Base-by-base conservation (phyloP, 2,113 vertebrate species). In the Onychorhynchus coronatus region DNA sequence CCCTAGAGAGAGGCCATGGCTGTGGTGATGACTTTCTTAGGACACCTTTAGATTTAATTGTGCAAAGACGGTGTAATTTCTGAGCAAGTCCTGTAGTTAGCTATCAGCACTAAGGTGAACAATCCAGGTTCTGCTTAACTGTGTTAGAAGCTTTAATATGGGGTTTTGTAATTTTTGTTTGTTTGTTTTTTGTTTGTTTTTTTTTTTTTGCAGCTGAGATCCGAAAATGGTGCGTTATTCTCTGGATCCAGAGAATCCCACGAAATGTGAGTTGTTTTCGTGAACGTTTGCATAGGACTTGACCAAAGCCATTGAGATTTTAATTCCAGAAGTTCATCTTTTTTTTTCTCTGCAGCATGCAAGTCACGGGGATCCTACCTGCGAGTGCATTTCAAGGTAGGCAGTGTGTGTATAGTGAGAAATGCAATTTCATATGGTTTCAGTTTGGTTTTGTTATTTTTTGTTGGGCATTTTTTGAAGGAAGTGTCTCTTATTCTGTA, bases 191-290 rank as follows among this genome's bases (percentile, higher is more conserved):
- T 46, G 17, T n/a, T n/a, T n/a, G n/a, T n/a, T n/a, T n/a, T n/a
- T n/a, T n/a, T 28, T 17, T 65, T 8, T 68, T 52, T 7, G 9
- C 79, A 98, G 98, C 23, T 97, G 81, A 98, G 67, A 49, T 89
- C 81, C 95, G 46, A 98, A 98, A 88, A 99, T 99, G 99, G 99
- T 99, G 97, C 98, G 99, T 97, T 99, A 99, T 96, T 99, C 99
- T 3, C 98, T 99, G 55, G 99, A 99, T 96, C 99, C 99, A 16
- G 99, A 99, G 95, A 99, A 99, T 97, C 99, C 99, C 66, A 99
- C 99, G 3, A 99, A 99, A 89, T 99, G 99, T 99, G 96, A 99
- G 99, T 98, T 25, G 6, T 17, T 12, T 31, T 33, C 2, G 0
- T 18, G 17, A 12, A 5, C 7, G 4, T 22, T n/a, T 4, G 9